Conservation (phyloP, 2,888 invertebrate genomes). For the Coleophora deauratella region DNA sequence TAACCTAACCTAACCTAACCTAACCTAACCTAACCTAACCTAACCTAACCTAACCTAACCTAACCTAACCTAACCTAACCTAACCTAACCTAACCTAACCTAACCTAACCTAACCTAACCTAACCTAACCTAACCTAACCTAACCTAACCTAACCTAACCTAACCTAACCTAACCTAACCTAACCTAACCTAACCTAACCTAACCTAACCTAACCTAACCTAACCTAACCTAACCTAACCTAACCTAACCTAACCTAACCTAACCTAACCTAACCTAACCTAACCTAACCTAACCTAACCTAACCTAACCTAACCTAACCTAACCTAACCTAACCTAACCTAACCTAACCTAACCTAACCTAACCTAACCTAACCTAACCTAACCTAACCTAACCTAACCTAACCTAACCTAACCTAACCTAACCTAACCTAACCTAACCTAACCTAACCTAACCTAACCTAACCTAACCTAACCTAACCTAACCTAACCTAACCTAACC, state of each 20-base stretch:
- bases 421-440: too few relatives aligned
- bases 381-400: conserved; percentile 10
- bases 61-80: too few relatives aligned
- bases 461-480: conserved; percentile 5
- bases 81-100: too few relatives aligned
- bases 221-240: conserved; percentile 18
- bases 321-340: too few relatives aligned
- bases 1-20: conserved; percentile 24
- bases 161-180: conserved; percentile 19
- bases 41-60: too few relatives aligned
- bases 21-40: conserved; percentile 24
- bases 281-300: too few relatives aligned
- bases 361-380: conserved; percentile 6
- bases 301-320: conserved; percentile 15
- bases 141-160: conserved; percentile 5
- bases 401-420: conserved; percentile 5
- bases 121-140: conserved; percentile 20
- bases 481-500: conserved; percentile 16
- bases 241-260: too few relatives aligned
- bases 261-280: too few relatives aligned
- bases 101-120: conserved; percentile 14
- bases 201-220: conserved; percentile 14
- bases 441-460: conserved; percentile 4
- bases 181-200: conserved; percentile 9
- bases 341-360: conserved; percentile 7